phyloP scores from a whole-genome alignment of 92 coral and sea anemone genomes.

The Parazoanthus atlanticus region DNA sequence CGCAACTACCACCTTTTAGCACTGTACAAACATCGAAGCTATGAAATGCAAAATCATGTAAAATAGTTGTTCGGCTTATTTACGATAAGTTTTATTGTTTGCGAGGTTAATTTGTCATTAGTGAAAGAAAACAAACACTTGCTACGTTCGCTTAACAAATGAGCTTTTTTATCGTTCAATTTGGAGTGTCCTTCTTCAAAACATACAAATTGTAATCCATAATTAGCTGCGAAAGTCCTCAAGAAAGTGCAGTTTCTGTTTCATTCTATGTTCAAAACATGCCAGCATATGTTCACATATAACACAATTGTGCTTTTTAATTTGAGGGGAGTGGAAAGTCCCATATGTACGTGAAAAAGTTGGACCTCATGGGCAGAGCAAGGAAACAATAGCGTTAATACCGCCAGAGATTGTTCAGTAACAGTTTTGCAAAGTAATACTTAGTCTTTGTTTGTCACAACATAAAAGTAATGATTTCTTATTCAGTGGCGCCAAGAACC shows the following conservation, averaged over 20 bases:
- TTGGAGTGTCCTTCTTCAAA: constrained; percentile 20
- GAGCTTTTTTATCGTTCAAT: constrained; percentile 4
- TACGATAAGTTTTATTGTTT: constrained; percentile 24
- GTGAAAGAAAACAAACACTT: constrained; percentile 48
- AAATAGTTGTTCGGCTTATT: constrained; percentile 5
- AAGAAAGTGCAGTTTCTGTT: neutral
- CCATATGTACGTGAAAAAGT: neutral
- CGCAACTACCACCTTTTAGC: constrained; percentile 1
- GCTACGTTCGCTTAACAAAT: neutral
- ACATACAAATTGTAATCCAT: neutral
- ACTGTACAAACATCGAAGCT: constrained; percentile 12
- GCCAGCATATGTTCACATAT: constrained; percentile 28
- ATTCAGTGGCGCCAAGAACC: neutral
- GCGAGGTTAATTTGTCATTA: constrained; percentile 41
- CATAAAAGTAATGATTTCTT: neutral
- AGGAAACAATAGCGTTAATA: constrained; percentile 24
- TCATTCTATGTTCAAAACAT: constrained; percentile 8
- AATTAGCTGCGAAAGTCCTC: neutral
- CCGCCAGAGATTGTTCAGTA: neutral
- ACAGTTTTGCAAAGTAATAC: neutral
- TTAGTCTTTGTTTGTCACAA: neutral
- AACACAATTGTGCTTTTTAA: constrained; percentile 19
- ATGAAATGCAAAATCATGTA: constrained; percentile 13
- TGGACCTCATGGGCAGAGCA: constrained; percentile 35
- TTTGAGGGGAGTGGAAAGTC: constrained; percentile 29